phyloP scores from a whole-genome alignment of 2,888 invertebrate species.

The Troglohyphantes excavatus region DNA sequence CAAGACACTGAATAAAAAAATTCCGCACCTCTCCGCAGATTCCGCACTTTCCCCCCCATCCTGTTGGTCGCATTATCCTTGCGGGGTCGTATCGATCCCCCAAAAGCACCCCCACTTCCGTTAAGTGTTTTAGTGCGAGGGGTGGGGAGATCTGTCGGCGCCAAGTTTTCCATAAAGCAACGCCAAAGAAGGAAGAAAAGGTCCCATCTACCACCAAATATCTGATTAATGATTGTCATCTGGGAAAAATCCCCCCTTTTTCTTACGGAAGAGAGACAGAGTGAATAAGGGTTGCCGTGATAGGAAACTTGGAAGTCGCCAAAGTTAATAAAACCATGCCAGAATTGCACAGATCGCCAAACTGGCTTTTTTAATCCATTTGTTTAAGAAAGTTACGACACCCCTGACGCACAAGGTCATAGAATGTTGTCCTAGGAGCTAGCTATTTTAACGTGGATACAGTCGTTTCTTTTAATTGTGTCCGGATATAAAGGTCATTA shows the following conservation, averaged over 20 bases:
- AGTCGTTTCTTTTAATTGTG: too few relatives aligned
- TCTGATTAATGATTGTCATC: constrained; percentile 70
- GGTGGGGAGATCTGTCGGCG: constrained; percentile 27
- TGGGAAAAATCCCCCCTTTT: constrained; percentile 54
- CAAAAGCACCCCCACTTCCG: constrained; percentile 16
- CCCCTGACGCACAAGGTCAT: too few relatives aligned
- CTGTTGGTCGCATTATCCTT: constrained; percentile 16
- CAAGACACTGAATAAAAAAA: constrained; percentile 20
- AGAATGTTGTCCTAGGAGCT: too few relatives aligned
- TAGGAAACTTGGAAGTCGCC: too few relatives aligned
- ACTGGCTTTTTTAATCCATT: too few relatives aligned
- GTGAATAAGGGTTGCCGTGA: too few relatives aligned
- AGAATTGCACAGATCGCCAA: too few relatives aligned
- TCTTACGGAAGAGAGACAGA: neutral
- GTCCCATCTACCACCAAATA: constrained; percentile 58
- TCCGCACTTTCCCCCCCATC: neutral
- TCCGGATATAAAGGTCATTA: too few relatives aligned
- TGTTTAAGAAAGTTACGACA: too few relatives aligned
- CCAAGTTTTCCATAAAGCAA: constrained; percentile 43
- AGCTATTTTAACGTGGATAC: too few relatives aligned
- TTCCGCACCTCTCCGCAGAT: neutral
- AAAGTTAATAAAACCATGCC: too few relatives aligned
- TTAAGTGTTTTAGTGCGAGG: constrained; percentile 39
- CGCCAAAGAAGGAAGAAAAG: constrained; percentile 11
- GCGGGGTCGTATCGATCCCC: constrained; percentile 40